Conservation (phyloP, 2,113 vertebrate genomes). For the Pterocles gutturalis region DNA sequence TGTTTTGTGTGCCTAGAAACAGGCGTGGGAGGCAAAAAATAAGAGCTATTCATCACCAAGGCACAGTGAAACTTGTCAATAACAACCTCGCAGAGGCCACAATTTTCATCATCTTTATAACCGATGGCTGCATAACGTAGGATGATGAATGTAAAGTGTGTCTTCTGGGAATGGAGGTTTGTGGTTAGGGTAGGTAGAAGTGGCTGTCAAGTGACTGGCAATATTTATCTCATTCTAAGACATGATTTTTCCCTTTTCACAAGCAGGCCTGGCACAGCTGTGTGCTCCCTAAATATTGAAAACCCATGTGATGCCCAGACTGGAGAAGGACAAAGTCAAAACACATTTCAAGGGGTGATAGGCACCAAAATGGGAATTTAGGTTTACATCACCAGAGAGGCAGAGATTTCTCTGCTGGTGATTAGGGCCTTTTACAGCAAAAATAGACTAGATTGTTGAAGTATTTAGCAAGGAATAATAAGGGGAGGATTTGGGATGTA, state of each 20-base stretch:
- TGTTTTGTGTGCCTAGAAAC: neutral
- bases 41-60: neutral
- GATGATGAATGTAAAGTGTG: neutral
- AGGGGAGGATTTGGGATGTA: neutral
- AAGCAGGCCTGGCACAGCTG: neutral
- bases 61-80: neutral
- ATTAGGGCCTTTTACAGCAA: neutral
- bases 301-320: neutral
- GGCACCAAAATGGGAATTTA: neutral
- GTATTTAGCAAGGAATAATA: neutral
- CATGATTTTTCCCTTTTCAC: neutral
- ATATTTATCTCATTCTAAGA: neutral
- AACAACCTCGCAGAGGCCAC: neutral
- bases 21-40: neutral
- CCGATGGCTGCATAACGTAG: neutral
- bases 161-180: neutral
- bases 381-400: rapidly evolving
- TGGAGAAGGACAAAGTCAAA: neutral
- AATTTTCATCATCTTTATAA: neutral
- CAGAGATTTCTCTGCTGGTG: neutral
- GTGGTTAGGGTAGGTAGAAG: neutral
- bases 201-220: neutral
- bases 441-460: neutral
- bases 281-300: neutral
- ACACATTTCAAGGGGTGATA: neutral